Percentiles rank a stretch among this genome's conserved stretches.
These are phyloP conservation scores for Scaeva pyrastri DNA, from an alignment of 2,888 invertebrate genomes.

Conservation along the genomic window DNA sequence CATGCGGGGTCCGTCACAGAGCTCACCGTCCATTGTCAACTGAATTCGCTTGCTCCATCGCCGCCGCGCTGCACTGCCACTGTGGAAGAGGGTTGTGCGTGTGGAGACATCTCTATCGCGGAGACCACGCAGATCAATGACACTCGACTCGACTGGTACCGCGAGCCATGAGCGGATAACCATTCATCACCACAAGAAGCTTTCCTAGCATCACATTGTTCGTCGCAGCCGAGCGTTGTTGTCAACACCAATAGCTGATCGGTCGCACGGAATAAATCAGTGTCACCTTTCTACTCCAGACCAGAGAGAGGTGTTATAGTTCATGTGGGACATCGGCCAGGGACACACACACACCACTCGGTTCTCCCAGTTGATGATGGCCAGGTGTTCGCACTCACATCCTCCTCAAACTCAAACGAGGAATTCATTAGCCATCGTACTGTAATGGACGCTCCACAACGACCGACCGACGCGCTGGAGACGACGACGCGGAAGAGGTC, in stretches of 20 bases:
- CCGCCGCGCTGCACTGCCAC: background rate
- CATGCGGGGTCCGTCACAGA: conserved; percentile 55
- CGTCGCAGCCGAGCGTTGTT: background rate
- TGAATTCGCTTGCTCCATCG: conserved; percentile 6
- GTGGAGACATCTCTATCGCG: conserved; percentile 70
- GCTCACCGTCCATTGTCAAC: conserved; percentile 55
- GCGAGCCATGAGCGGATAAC: conserved; percentile 60
- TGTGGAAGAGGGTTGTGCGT: conserved; percentile 54
- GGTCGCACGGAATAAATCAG: conserved; percentile 71
- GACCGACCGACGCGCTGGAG: background rate
- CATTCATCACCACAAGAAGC: conserved; percentile 64
- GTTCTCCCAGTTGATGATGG: conserved; percentile 24
- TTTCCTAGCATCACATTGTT: conserved; percentile 62
- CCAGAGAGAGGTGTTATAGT: conserved; percentile 66
- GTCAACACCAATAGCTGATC: conserved; percentile 64
- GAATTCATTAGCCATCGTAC: conserved; percentile 59
- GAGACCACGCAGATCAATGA: conserved; percentile 60
- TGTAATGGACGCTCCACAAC: conserved; percentile 7
- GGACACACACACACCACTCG: conserved; percentile 14
- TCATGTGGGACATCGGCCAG: conserved; percentile 53
- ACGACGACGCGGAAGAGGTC: conserved; percentile 52
- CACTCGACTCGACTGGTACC: conserved; percentile 45
- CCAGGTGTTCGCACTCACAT: conserved; percentile 64
- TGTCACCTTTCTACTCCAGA: conserved; percentile 53
- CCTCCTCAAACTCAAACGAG: conserved; percentile 31